Percentiles rank a stretch among this genome's conserved stretches.
Evolutionary conservation across 2,888 invertebrate genomes (phyloP).

Genomic region (Himalopsyche kuldschensis): DNA sequence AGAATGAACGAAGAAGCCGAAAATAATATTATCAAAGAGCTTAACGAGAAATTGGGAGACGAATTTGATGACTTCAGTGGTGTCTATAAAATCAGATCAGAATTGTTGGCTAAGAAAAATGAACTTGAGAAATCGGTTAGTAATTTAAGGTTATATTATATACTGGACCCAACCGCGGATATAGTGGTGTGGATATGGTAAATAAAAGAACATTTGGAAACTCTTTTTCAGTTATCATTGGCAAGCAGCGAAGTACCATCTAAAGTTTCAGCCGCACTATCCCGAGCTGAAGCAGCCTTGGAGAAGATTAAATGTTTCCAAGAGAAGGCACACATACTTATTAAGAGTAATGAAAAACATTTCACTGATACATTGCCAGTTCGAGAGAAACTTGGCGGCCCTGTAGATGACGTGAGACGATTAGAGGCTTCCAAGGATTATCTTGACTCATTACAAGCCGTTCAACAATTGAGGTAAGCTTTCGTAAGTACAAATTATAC

Average conservation of each 20-base stretch:
- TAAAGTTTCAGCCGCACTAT: slow-evolving; percentile 65
- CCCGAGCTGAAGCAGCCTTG: slow-evolving; percentile 61
- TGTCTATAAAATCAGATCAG: slow-evolving; percentile 53
- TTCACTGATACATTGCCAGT: slow-evolving; percentile 54
- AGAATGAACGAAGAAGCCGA: slow-evolving; percentile 48
- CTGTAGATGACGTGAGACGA: slow-evolving; percentile 59
- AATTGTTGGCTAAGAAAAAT: slow-evolving; percentile 49
- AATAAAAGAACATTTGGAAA: slow-evolving; percentile 14
- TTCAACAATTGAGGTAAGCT: slow-evolving; percentile 70
- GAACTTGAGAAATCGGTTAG: slow-evolving; percentile 52
- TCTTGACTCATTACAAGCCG: slow-evolving; percentile 67
- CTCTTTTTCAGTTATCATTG: slow-evolving; percentile 60
- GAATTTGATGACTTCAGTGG: slow-evolving; percentile 52
- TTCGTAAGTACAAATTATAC: no score
- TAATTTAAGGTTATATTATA: slow-evolving; percentile 22
- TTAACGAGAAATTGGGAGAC: slow-evolving; percentile 36
- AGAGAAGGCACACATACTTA: slow-evolving; percentile 50
- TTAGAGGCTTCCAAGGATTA: slow-evolving; percentile 65
- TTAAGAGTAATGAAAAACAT: slow-evolving; percentile 51
- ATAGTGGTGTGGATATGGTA: neutral
- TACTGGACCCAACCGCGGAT: neutral
- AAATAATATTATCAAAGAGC: slow-evolving; percentile 54
- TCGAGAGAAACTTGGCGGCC: slow-evolving; percentile 59
- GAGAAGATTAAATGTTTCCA: slow-evolving; percentile 54
- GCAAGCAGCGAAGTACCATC: slow-evolving; percentile 66